A percentile compares a stretch with the other conserved stretches of the same genome.
Conservation (phyloP, 1,140 invertebrate genomes). For the Stegodyphus dumicola region DNA sequence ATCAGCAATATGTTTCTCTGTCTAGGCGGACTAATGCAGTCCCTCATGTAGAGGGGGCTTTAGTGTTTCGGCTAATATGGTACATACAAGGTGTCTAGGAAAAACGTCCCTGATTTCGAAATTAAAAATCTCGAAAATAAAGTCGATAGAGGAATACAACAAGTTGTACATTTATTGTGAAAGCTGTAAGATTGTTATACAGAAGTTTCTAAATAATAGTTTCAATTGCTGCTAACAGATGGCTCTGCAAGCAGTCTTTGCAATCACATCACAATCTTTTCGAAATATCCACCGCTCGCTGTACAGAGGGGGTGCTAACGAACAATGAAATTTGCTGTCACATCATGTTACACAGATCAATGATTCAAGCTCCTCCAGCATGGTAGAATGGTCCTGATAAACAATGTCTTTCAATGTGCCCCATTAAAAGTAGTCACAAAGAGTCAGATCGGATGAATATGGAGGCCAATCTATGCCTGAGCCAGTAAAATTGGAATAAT, state of each 20-base stretch:
- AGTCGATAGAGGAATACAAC: background rate
- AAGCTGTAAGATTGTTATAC: conserved; percentile 2
- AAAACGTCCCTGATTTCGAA: background rate
- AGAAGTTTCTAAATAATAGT: conserved; percentile 9
- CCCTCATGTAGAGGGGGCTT: too few relatives aligned
- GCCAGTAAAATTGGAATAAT: background rate
- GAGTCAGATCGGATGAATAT: background rate
- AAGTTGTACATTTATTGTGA: background rate
- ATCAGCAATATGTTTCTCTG: too few relatives aligned
- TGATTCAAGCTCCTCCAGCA: background rate
- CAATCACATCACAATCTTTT: background rate
- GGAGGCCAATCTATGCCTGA: background rate
- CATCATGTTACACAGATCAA: background rate
- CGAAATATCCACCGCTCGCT: background rate
- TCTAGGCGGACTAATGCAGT: too few relatives aligned
- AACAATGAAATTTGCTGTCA: conserved; percentile 19
- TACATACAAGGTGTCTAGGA: background rate
- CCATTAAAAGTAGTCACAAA: background rate
- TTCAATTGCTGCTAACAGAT: background rate
- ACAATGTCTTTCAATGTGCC: background rate
- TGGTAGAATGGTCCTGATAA: background rate
- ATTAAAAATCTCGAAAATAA: background rate
- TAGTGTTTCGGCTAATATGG: background rate
- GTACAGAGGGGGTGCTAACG: background rate
- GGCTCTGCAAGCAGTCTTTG: conserved; percentile 6